phyloP scores from a whole-genome alignment of 1,140 invertebrate genomes.

The Oedothorax gibbosus region DNA sequence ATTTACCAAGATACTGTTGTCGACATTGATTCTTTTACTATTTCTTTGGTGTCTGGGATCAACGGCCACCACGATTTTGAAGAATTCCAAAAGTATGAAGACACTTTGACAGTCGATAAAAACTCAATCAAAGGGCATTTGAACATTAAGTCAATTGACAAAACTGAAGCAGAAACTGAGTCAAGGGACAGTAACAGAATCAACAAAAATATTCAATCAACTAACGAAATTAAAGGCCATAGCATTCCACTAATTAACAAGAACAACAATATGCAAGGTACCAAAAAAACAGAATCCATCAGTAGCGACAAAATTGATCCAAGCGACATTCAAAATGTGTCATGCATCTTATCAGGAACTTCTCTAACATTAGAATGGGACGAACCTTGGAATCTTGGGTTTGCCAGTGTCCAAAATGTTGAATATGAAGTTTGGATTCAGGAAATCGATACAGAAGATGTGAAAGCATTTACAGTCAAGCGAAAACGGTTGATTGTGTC shows the following conservation, averaged over 20 bases:
- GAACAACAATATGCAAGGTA: too few species aligned
- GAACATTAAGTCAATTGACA: too few species aligned
- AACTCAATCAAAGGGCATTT: too few species aligned
- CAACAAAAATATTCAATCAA: too few species aligned
- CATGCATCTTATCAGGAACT: conserved; percentile 15
- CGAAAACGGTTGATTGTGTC: conserved; percentile 7
- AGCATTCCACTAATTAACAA: too few species aligned
- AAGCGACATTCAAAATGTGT: conserved; percentile 17
- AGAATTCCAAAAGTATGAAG: too few species aligned
- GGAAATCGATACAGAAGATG: conserved; percentile 13
- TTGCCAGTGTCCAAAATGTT: conserved; percentile 40
- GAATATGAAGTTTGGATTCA: conserved; percentile 64
- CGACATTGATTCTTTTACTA: conserved; percentile 65
- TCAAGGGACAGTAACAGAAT: too few species aligned
- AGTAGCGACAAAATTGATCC: conserved; percentile 11
- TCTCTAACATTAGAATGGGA: conserved; percentile 54
- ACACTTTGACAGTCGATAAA: too few species aligned
- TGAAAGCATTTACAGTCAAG: conserved; percentile 37
- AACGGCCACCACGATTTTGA: too few species aligned
- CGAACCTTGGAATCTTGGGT: conserved; percentile 64
- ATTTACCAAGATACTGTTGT: conserved; percentile 73
- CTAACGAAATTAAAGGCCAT: too few species aligned
- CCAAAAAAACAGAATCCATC: too few species aligned
- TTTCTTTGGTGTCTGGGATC: not conserved
- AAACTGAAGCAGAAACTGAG: not conserved